Base-by-base conservation (phyloP, 2,888 invertebrate species). In the Oscheius sp. region DNA sequence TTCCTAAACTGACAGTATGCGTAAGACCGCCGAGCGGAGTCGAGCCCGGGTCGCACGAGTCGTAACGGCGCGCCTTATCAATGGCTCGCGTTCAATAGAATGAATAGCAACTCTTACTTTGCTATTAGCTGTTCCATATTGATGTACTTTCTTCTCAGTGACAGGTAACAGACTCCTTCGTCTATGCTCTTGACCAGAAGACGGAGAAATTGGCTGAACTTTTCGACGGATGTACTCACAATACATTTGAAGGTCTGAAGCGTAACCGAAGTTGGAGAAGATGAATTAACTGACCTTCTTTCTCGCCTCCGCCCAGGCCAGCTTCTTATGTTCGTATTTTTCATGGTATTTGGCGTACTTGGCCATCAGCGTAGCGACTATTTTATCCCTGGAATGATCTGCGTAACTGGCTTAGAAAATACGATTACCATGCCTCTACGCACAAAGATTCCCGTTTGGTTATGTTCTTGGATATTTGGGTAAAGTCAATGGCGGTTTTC, bases 141-240 rank as follows among this genome's bases (percentile, higher is more conserved):
- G 13, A 32, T 11, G 42, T 55, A 37, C 37, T 33, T 68, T 29
- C 55, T 37, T 13, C 33, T 37, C 32, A 68, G n/a, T 35, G 33
- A 10, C 9, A 37, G 35, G 10, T 48, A 48, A 1, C 13, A 32
- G 2, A 11, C 32, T 50, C 21, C 50, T 10, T 48, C 33, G 21
- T 50, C 2, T 1, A 48, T 29, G 51, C 65, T 47, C 10, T 65
- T 33, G 50, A 29, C 33, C 29, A 68, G 68, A 2, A 68, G 1
- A 9, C 68, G 53, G 35, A 68, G 68, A n/a, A 68, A 68, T 68
- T 53, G 13, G n/a, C 53, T 55, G 21, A 68, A 55, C n/a, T 68
- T 68, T 13, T 53, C 35, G 55, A n/a, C 4, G 3, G 13, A 21
- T 13, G 21, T 9, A 21, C 21, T 21, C 9, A 9, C 21, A 21